Evolutionary conservation across 2,797 vertebrate species (phyloP), one percentile per base, ranked within the genome.

Genomic region (Emys orbicularis): DNA sequence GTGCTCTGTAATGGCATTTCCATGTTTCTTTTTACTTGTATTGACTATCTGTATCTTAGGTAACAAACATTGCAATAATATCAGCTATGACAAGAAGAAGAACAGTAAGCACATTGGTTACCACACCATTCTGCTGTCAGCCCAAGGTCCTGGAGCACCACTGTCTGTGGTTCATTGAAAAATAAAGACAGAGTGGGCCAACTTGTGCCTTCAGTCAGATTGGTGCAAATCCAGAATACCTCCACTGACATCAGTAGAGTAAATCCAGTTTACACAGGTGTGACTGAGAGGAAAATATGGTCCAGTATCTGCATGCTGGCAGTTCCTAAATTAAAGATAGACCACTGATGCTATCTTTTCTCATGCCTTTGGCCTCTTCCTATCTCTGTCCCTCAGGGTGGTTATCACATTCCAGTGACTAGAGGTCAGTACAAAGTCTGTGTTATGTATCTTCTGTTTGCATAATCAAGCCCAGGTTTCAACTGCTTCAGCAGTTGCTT

Each of bases 401-500:
- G 79, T 95, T 84, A 85, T 29, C 79, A 57, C n/a, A 54, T 86
- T 49, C 56, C 15, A 79, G 84, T 89, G 83, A 81, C 0, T 41
- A 47, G 61, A 87, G 83, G 79, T 68, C 29, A 87, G 10, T 87
- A 82, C 41, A 50, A 86, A 95, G 80, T n/a, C 79, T 53, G 50
- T 61, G 8, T 92, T 74, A 56, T 0, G 0, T 57, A 44, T 88
- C 81, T 92, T 12, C 83, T 80, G 18, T 92, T 87, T 94, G 81
- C 61, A 89, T 81, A 94, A 82, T 80, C 72, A 87, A 0, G 53
- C 56, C 86, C 76, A 81, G 90, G 81, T 49, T 89, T 95, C 92
- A 84, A 76, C 52, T 50, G 49, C 84, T 96, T 90, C 91, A 94
- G 72, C 47, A 82, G 83, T 25, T 92, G 68, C 72, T 91, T 87